A percentile compares a stretch with the other conserved stretches of the same genome.
Evolutionary conservation across 1,140 invertebrate genomes (phyloP).

Genomic region (Bombus balteatus): DNA sequence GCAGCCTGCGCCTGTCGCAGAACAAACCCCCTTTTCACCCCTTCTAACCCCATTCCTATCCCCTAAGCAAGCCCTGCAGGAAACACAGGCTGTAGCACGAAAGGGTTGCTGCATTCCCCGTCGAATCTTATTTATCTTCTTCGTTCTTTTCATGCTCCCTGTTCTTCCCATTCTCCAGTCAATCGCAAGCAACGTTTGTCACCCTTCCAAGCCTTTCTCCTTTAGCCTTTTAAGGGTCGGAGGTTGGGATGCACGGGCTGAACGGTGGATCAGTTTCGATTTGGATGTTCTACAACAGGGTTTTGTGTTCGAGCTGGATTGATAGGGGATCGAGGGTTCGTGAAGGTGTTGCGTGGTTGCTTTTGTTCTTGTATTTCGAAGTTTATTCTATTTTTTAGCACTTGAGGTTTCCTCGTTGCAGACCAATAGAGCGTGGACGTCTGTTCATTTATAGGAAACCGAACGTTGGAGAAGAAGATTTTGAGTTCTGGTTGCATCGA

Average conservation of each 20-base stretch:
- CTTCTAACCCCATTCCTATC: neutral
- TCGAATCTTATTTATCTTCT: constrained; percentile 46
- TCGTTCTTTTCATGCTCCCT: neutral
- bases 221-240: neutral
- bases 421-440: too few relatives aligned
- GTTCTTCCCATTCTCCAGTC: neutral
- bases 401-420: too few relatives aligned
- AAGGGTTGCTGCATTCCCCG: constrained; percentile 20
- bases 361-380: neutral
- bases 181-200: neutral
- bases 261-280: neutral
- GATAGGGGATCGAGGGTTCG: neutral
- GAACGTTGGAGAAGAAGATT: too few relatives aligned
- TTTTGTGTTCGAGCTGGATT: neutral
- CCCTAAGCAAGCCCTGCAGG: neutral
- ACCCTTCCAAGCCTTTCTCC: neutral
- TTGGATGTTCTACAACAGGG: neutral
- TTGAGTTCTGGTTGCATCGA: too few relatives aligned
- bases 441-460: too few relatives aligned
- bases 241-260: rapidly evolving
- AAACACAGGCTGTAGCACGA: constrained; percentile 43
- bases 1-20: constrained; percentile 66
- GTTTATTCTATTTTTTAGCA: too few relatives aligned
- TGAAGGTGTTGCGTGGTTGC: rapidly evolving
- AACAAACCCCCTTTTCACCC: constrained; percentile 64